Conservation (phyloP, 2,797 vertebrate species). For the Hapalemur alaotrensis region DNA sequence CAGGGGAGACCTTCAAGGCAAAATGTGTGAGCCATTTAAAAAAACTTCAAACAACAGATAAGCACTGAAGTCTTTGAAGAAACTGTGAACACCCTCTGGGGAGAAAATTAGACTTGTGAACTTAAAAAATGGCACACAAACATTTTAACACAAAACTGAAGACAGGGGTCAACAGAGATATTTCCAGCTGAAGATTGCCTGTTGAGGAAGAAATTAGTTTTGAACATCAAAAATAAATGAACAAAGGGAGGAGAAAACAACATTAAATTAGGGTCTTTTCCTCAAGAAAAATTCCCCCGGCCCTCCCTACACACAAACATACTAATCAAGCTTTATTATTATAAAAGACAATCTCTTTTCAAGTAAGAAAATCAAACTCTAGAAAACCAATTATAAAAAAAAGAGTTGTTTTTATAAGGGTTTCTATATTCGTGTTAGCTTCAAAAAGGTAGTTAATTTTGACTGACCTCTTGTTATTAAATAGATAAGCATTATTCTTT, state of each 20-base stretch:
- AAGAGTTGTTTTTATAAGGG: not conserved
- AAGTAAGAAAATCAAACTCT: constrained; percentile 34
- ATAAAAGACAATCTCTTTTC: constrained; percentile 37
- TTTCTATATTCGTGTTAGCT: not conserved
- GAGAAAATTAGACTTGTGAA: constrained; percentile 83
- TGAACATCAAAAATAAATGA: constrained; percentile 79
- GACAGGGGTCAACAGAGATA: constrained; percentile 71
- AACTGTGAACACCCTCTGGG: constrained; percentile 76
- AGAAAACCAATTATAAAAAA: not conserved
- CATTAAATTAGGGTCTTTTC: constrained; percentile 72
- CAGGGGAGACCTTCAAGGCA: constrained; percentile 64
- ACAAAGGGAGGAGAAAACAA: constrained; percentile 46
- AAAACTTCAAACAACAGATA: constrained; percentile 72
- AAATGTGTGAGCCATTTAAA: constrained; percentile 67
- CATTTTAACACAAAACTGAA: constrained; percentile 76
- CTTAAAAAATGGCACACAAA: constrained; percentile 69
- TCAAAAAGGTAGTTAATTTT: not conserved
- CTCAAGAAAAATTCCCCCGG: constrained; percentile 39
- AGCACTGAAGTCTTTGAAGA: constrained; percentile 79
- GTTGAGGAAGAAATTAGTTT: constrained; percentile 82
- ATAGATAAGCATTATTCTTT: not conserved
- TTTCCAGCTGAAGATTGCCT: constrained; percentile 78
- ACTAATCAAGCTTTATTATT: constrained; percentile 39
- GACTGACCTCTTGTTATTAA: not conserved
- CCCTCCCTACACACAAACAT: not conserved